Evolutionary conservation across 1,140 invertebrate species (phyloP).

Genomic region (Dendrolimus punctatus): DNA sequence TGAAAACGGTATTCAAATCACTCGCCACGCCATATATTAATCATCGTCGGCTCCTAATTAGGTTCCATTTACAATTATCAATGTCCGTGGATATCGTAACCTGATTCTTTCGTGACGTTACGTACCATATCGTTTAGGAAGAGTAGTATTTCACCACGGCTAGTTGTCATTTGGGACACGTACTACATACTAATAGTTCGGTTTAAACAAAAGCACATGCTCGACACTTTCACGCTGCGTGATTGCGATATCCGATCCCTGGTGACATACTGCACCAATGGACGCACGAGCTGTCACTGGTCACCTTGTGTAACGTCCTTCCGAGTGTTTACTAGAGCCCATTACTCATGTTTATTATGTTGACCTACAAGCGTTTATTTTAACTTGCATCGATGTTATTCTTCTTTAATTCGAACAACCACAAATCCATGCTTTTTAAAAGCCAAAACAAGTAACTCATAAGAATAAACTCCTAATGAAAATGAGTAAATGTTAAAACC

Average conservation of each 20-base stretch:
- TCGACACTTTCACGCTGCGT: conserved; percentile 48
- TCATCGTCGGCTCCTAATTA: conserved; percentile 27
- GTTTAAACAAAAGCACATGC: conserved; percentile 50
- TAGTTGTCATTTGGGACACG: conserved; percentile 62
- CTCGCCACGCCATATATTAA: conserved; percentile 9
- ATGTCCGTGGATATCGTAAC: conserved; percentile 51
- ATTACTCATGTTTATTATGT: background rate
- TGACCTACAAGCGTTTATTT: too few relatives aligned
- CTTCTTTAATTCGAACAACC: too few relatives aligned
- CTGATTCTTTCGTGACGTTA: conserved; percentile 15
- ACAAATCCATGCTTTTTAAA: too few relatives aligned
- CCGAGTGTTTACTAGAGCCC: background rate
- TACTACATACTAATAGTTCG: conserved; percentile 44
- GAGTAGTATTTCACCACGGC: conserved; percentile 45
- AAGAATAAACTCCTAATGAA: too few relatives aligned
- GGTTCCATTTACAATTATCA: conserved; percentile 27
- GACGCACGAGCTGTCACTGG: conserved; percentile 7
- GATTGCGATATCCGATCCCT: conserved; percentile 46
- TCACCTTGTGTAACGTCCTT: conserved; percentile 39
- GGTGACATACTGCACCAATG: conserved; percentile 41
- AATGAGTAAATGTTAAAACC: too few relatives aligned
- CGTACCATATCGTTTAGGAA: conserved; percentile 31
- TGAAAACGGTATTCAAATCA: conserved; percentile 55
- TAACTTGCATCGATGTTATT: too few relatives aligned
- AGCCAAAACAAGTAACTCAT: too few relatives aligned